Base-by-base conservation (phyloP, 2,797 vertebrate genomes). In the Molossus molossus region DNA sequence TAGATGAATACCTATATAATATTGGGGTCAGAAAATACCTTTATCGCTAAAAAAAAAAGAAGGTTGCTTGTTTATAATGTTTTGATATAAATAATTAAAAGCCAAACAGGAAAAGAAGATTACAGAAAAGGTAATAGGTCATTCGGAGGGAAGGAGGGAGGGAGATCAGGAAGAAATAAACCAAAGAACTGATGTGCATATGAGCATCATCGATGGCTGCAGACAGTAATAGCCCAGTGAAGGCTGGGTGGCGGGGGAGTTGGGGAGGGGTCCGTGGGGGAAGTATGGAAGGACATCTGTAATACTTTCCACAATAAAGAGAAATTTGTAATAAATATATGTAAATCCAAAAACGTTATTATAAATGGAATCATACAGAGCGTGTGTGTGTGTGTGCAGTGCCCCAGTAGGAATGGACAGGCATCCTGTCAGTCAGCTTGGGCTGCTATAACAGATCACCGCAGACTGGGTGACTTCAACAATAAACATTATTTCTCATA, bases 1-100 rank as follows among this genome's bases (percentile, higher is more conserved):
- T 10, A 62, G 58, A 10, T 9, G 21, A 69, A 62, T 48, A 14
- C 25, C 55, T 85, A 20, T 3, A 8, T 53, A 87, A 82, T 65
- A 70, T 8, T 60, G 50, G 53, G 40, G 37, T 90, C 45, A 87
- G 64, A 93, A 92, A 79, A 50, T 55, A 65, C 14, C 8, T 82
- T 67, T 72, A 18, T 87, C 33, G 21, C 12, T 87, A 15, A 70
- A 82, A 88, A 84, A 92, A 33, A 33, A 33, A n/a, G n/a, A 81
- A 87, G 58, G n/a, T 33, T 82, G 57, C 48, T 79, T 57, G 7
- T 90, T 17, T 87, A 1, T 79, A 73, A 65, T 45, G 29, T 50
- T 87, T 87, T 58, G 50, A 75, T 11, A 40, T 72, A 40, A 20
- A 27, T 72, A 86, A 89, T 93, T 85, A 65, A 88, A 91, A 72